These are phyloP conservation scores for Calonectris borealis DNA, from an alignment of 2,113 vertebrate species.

Conservation along the genomic window DNA sequence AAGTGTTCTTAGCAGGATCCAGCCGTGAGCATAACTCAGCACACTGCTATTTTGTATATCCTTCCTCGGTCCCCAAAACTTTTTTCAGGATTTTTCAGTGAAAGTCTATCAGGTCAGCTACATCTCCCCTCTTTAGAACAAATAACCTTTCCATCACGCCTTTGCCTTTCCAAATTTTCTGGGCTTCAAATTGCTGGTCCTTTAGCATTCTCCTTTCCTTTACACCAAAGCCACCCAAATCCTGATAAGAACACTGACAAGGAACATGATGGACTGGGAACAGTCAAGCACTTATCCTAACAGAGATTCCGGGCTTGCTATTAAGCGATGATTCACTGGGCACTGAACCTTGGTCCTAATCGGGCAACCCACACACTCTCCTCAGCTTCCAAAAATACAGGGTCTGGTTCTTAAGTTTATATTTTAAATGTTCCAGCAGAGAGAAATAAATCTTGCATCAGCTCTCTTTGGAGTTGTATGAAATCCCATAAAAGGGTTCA, in stretches of 20 bases:
- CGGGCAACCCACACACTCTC: background rate
- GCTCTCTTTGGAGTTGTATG: background rate
- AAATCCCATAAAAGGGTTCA: background rate
- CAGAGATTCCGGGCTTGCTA: conserved; percentile 7
- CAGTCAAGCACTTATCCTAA: conserved; percentile 38
- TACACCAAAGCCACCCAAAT: background rate
- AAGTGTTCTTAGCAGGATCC: conserved; percentile 50
- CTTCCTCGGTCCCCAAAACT: background rate
- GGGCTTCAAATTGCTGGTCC: background rate
- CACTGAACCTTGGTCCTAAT: background rate
- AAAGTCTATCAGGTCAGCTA: background rate
- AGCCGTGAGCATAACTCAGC: background rate
- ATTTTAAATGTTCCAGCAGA: background rate
- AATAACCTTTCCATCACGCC: background rate
- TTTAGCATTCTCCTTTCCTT: background rate
- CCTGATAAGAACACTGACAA: conserved; percentile 35
- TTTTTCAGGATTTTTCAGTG: background rate
- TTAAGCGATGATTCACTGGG: background rate
- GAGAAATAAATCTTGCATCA: background rate
- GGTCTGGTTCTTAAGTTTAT: background rate
- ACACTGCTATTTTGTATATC: background rate
- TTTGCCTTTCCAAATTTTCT: background rate
- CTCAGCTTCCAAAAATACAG: conserved; percentile 3
- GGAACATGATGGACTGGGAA: conserved; percentile 37
- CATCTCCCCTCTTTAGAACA: background rate